These are phyloP conservation scores for Neodiprion lecontei DNA, from an alignment of 1,140 invertebrate genomes.

Conservation along the genomic window DNA sequence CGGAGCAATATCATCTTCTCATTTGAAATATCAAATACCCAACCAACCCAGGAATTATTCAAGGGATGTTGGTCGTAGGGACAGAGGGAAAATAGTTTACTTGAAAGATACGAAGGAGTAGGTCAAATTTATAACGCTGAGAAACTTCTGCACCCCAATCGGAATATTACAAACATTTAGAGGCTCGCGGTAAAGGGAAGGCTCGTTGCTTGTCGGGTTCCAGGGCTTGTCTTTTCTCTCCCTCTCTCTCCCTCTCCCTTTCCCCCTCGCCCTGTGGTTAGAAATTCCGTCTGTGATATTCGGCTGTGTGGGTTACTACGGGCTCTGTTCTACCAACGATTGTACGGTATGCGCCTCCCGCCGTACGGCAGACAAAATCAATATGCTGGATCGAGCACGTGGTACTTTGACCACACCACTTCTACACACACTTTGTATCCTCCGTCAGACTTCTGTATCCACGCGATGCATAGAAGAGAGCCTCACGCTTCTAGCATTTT, in stretches of 20 bases:
- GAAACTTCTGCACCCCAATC: neutral
- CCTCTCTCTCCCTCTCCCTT: too few species aligned
- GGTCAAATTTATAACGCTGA: neutral
- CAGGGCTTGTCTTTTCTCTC: too few species aligned
- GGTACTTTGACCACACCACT: neutral
- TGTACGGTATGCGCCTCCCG: neutral
- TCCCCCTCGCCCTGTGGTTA: neutral
- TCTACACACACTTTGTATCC: neutral
- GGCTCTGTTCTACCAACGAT: neutral
- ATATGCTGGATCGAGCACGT: constrained; percentile 13
- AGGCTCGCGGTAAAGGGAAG: neutral
- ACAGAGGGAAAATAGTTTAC: too few species aligned
- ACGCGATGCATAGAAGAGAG: neutral
- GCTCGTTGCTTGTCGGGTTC: too few species aligned
- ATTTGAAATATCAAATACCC: too few species aligned
- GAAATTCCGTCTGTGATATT: neutral
- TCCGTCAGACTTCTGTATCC: too few species aligned
- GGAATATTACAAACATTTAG: neutral
- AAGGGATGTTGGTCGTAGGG: too few species aligned
- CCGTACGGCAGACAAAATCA: constrained; percentile 12
- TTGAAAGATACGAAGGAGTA: neutral
- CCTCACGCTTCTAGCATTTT: neutral
- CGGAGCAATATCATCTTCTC: too few species aligned
- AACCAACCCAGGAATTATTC: too few species aligned
- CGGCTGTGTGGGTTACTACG: neutral